Percentiles rank a stretch among this genome's conserved stretches.
These are phyloP conservation scores for Zaprionus obscuricornis DNA, from an alignment of 2,888 invertebrate species.

Conservation along the genomic window DNA sequence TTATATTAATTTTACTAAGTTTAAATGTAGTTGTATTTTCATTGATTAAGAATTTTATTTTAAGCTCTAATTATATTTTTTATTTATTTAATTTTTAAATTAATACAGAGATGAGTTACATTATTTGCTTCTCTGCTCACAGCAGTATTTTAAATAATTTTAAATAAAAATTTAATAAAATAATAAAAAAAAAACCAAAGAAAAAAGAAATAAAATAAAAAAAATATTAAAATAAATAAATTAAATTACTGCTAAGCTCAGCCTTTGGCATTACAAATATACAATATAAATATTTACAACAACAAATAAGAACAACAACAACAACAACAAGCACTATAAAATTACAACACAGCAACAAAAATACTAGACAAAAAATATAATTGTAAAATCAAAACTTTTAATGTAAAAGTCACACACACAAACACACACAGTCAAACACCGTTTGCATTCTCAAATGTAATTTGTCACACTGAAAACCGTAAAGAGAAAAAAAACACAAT, in stretches of 20 bases:
- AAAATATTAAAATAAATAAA: slow-evolving; percentile 7
- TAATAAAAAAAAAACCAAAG: slow-evolving; percentile 10
- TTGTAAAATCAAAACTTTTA: slow-evolving; percentile 37
- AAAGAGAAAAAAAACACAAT: slow-evolving; percentile 32
- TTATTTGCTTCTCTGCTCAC: slow-evolving; percentile 23
- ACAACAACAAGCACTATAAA: no score
- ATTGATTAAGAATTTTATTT: slow-evolving; percentile 6
- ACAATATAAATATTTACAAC: no score
- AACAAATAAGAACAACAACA: no score
- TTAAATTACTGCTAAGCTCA: no score
- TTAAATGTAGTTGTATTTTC: slow-evolving; percentile 37
- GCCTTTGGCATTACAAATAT: no score
- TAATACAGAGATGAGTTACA: slow-evolving; percentile 9
- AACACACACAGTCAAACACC: no score
- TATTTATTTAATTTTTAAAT: slow-evolving; percentile 20
- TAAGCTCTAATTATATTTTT: slow-evolving; percentile 16
- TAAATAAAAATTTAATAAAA: slow-evolving; percentile 6
- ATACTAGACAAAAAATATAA: slow-evolving; percentile 17
- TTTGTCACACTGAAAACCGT: slow-evolving; percentile 38
- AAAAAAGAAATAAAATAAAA: slow-evolving; percentile 8
- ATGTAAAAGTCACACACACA: slow-evolving; percentile 53
- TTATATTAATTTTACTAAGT: slow-evolving; percentile 34
- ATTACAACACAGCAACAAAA: slow-evolving; percentile 8
- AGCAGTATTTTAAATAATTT: slow-evolving; percentile 23
- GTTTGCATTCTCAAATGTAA: slow-evolving; percentile 49